Evolutionary conservation across 1,140 invertebrate species (phyloP).

Genomic region (Sesamia nonagrioides): DNA sequence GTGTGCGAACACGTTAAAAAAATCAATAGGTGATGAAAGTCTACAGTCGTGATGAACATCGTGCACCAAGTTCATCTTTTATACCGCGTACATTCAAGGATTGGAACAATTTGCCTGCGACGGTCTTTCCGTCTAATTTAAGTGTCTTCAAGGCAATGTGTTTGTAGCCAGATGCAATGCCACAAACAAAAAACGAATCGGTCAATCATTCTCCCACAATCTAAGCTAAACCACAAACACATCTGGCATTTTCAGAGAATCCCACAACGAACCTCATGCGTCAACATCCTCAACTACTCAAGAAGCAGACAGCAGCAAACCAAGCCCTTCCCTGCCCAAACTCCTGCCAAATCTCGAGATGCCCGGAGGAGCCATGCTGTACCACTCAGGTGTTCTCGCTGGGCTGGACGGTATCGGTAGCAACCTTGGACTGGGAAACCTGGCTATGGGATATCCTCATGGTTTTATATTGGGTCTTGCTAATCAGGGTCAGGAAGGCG

Average conservation of each 20-base stretch:
- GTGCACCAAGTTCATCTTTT: no score
- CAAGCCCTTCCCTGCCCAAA: conserved; percentile 71
- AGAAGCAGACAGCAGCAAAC: conserved; percentile 76
- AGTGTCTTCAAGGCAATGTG: no score
- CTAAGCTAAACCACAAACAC: no score
- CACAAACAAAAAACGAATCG: no score
- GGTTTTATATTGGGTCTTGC: conserved; percentile 81
- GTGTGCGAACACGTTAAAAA: no score
- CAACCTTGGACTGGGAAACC: conserved; percentile 77
- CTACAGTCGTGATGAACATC: no score
- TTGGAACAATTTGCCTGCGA: no score
- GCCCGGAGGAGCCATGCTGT: conserved; percentile 80
- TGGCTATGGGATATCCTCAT: conserved; percentile 81
- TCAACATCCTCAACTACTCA: conserved; percentile 77
- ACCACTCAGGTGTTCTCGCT: conserved; percentile 74
- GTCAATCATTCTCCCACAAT: no score
- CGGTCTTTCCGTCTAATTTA: no score
- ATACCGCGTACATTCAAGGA: no score
- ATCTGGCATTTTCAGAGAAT: conserved; percentile 62
- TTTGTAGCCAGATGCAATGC: no score
- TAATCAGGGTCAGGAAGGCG: conserved; percentile 81
- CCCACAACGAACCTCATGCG: conserved; percentile 60
- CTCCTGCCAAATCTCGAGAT: conserved; percentile 78
- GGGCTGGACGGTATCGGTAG: conserved; percentile 75
- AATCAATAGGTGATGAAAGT: no score